Percentiles rank a stretch among this genome's conserved stretches.
These are phyloP conservation scores for Drosophila paranaensis DNA, from an alignment of 2,888 invertebrate genomes.

Conservation along the genomic window DNA sequence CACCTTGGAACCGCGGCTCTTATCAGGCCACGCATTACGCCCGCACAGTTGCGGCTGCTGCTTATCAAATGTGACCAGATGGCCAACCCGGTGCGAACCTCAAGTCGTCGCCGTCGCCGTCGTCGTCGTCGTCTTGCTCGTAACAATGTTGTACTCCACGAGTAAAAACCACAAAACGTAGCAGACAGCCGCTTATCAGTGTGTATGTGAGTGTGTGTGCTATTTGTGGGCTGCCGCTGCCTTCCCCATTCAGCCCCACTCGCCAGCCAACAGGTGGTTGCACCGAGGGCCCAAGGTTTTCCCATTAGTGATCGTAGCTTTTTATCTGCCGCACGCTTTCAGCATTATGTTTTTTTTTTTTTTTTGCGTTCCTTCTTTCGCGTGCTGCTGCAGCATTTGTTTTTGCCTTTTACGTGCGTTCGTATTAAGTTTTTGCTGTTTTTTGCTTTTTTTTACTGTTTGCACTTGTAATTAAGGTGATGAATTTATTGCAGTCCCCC, in stretches of 20 bases:
- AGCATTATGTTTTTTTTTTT: slow-evolving; percentile 42
- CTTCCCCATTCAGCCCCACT: background rate
- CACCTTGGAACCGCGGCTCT: slow-evolving; percentile 34
- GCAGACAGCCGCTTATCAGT: slow-evolving; percentile 30
- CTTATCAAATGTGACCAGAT: slow-evolving; percentile 69
- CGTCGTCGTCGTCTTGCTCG: slow-evolving; percentile 3
- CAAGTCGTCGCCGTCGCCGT: slow-evolving; percentile 10
- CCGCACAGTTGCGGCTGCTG: slow-evolving; percentile 44
- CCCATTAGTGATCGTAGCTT: slow-evolving; percentile 65
- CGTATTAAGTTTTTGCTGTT: slow-evolving; percentile 17
- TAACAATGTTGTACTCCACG: slow-evolving; percentile 9
- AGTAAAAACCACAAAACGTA: slow-evolving; percentile 31
- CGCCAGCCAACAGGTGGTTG: slow-evolving; percentile 72
- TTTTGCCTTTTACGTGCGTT: slow-evolving; percentile 38
- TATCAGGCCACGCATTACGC: slow-evolving; percentile 67
- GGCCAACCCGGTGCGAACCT: slow-evolving; percentile 53
- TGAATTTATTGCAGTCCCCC: slow-evolving; percentile 64
- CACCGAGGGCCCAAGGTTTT: slow-evolving; percentile 75
- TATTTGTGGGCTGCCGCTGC: slow-evolving; percentile 17
- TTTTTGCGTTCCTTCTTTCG: slow-evolving; percentile 18
- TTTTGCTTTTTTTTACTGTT: slow-evolving; percentile 40
- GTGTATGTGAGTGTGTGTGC: slow-evolving; percentile 6
- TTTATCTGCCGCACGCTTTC: slow-evolving; percentile 68
- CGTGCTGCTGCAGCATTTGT: slow-evolving; percentile 19
- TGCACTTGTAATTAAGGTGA: slow-evolving; percentile 73